Evolutionary conservation across 1,140 invertebrate species (phyloP).

Genomic region (Globodera rostochiensis): DNA sequence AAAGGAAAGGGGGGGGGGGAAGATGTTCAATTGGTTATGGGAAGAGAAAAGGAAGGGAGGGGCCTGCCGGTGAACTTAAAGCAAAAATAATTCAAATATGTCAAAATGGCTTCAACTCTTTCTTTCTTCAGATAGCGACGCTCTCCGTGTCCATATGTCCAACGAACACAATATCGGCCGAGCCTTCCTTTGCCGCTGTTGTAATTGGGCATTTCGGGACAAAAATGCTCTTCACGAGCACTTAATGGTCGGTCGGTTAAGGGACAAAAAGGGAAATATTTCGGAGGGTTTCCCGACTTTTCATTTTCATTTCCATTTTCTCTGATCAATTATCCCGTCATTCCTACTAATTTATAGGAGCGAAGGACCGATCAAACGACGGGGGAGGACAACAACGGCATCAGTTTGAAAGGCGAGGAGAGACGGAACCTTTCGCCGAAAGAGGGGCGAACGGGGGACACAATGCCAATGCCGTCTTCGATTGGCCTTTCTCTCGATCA

Average conservation of each 20-base stretch:
- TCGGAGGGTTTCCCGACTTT: too few relatives aligned
- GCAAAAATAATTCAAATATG: neutral
- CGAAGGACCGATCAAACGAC: neutral
- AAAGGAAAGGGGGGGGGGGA: neutral
- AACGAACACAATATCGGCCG: conserved; percentile 47
- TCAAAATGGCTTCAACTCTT: too few relatives aligned
- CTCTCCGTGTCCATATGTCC: conserved; percentile 60
- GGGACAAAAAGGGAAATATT: neutral
- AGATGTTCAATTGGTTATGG: too few relatives aligned
- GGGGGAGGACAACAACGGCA: conserved; percentile 5
- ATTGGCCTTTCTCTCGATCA: neutral
- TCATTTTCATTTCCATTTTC: neutral
- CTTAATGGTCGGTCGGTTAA: conserved; percentile 1
- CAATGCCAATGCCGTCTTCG: neutral
- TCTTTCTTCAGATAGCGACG: conserved; percentile 57
- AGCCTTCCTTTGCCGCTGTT: conserved; percentile 21
- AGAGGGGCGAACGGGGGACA: neutral
- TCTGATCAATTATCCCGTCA: too few relatives aligned
- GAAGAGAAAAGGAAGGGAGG: neutral
- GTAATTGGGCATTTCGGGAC: conserved; percentile 25
- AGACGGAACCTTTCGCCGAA: neutral
- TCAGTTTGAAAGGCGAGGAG: conserved; percentile 11
- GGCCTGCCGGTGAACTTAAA: neutral
- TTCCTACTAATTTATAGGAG: conserved; percentile 5
- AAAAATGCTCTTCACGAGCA: conserved; percentile 23